Base-by-base conservation (phyloP, 2,797 vertebrate species). In the Pipistrellus nathusii region DNA sequence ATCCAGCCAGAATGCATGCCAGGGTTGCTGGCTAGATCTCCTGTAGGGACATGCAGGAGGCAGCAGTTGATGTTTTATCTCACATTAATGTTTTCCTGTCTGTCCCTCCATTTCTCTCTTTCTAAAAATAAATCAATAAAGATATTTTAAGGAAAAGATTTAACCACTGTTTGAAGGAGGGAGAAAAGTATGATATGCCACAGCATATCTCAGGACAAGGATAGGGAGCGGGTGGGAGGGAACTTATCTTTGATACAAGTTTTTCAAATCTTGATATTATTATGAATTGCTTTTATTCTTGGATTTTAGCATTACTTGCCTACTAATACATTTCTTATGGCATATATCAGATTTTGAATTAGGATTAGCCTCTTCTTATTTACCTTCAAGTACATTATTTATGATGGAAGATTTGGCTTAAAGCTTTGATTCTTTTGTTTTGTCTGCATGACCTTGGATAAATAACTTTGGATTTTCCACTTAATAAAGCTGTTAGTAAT, bases 401-500 rank as follows among this genome's bases (percentile, higher is more conserved):
- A 62, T 62, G 21, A 53, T 84, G 35, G 10, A 82, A 85, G 55
- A 82, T 30, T 83, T 92, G 27, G 8, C 14, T 89, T 92, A 8
- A 77, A 51, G 23, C 46, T 94, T 90, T 95, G 55, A 85, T 85
- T 93, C 13, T 7, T 51, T 92, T 75, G 13, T 93, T 94, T 95
- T 81, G 13, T 94, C 12, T 91, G 2, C 89, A 64, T 89, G n/a
- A 72, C 27, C 4, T 77, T 89, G 46, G 46, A 27, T 41, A 92
- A 72, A 75, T 91, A 85, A 62, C 2, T 90, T 85, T 85, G 88
- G 27, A 82, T 59, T 91, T 53, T 85, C 6, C 25, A n/a, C 73
- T 85, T 91, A 23, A 91, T 38, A 94, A 90, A 88, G 2, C 73
- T 83, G 8, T 92, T 78, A 82, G 41, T 13, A 72, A 8, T 72